A percentile compares a stretch with the other conserved stretches of the same genome.
These are phyloP conservation scores for Pangasius krempfi DNA, from an alignment of 2,797 vertebrate species.

Conservation along the genomic window DNA sequence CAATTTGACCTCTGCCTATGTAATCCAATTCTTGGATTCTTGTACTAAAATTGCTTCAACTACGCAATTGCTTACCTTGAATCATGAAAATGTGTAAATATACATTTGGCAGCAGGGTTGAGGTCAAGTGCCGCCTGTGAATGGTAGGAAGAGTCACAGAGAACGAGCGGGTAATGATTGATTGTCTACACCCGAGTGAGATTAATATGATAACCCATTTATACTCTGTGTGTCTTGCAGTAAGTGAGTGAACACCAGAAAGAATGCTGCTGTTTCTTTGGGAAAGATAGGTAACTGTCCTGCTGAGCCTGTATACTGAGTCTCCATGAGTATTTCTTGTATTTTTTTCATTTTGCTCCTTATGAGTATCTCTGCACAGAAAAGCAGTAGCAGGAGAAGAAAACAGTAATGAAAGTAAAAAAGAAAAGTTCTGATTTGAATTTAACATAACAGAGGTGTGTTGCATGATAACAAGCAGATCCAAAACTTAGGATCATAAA, in stretches of 20 bases:
- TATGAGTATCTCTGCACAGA: not conserved
- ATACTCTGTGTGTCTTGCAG: not conserved
- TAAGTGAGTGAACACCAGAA: not conserved
- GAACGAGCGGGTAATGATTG: not conserved
- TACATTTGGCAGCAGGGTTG: not conserved
- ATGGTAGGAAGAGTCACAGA: not conserved
- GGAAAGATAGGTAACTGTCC: not conserved
- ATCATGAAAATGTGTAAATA: not conserved
- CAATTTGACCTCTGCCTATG: not conserved
- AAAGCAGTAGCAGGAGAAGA: not conserved
- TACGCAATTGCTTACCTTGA: not conserved
- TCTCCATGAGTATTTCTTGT: not conserved
- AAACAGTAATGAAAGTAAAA: constrained; percentile 7
- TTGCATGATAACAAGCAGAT: constrained; percentile 4
- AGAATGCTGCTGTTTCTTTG: not conserved
- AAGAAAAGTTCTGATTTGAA: not conserved
- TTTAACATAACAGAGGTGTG: not conserved
- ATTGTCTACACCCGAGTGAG: not conserved
- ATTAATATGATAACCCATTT: not conserved
- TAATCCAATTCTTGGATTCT: not conserved
- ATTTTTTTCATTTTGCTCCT: not conserved
- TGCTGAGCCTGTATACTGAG: not conserved
- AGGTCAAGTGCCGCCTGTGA: not conserved
- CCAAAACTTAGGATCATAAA: not conserved
- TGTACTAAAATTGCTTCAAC: not conserved